Percentiles rank a stretch among this genome's conserved stretches.
These are phyloP conservation scores for Carassius auratus DNA, from an alignment of 2,113 vertebrate genomes.

Conservation along the genomic window DNA sequence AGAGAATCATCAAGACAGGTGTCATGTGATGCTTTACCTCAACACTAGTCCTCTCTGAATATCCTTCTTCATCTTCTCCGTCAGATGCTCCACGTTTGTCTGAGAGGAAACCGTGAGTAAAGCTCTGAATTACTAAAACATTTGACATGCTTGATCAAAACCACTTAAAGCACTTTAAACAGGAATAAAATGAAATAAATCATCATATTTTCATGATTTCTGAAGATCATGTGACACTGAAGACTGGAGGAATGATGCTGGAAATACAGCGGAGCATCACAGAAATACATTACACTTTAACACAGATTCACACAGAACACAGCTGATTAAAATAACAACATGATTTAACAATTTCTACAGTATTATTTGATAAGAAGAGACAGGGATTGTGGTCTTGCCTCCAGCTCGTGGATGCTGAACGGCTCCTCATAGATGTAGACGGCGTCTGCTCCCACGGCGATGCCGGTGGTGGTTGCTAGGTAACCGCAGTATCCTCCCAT, in stretches of 20 bases:
- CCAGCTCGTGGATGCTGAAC: conserved; percentile 86
- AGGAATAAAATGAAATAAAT: no score
- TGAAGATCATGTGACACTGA: background rate
- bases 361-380: background rate
- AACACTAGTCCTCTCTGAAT: conserved; percentile 92
- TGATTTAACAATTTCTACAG: background rate
- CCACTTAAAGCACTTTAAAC: no score
- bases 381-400: conserved; percentile 72
- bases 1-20: no score
- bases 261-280: background rate
- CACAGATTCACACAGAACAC: background rate
- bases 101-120: conserved; percentile 58
- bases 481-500: conserved; percentile 98
- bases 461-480: conserved; percentile 90
- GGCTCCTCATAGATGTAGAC: conserved; percentile 91
- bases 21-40: conserved; percentile 71
- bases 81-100: conserved; percentile 94
- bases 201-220: no score
- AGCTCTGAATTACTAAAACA: no score
- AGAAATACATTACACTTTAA: background rate
- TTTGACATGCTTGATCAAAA: no score
- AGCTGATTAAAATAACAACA: background rate
- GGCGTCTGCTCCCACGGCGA: conserved; percentile 88
- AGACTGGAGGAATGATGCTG: background rate
- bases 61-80: conserved; percentile 96